Evolutionary conservation across 2,888 invertebrate species (phyloP).

Genomic region (Brachyptera risi): DNA sequence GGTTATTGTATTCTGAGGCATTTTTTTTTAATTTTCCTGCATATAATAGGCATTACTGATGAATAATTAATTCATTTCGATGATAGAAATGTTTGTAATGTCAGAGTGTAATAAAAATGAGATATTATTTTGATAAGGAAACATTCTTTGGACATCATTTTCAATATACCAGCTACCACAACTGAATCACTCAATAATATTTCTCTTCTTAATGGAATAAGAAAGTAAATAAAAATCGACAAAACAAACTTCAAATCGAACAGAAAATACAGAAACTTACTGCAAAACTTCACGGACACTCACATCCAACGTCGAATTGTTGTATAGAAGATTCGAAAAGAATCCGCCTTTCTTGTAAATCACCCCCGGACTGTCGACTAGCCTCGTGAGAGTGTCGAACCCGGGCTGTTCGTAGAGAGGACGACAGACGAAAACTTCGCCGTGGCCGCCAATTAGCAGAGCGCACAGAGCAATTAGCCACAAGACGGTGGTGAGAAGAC

Average conservation of each 20-base stretch:
- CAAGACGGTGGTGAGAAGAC: constrained; percentile 54
- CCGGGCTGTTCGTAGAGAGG: constrained; percentile 64
- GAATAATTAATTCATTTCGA: too few relatives aligned
- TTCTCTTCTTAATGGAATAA: neutral
- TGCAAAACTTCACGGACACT: constrained; percentile 52
- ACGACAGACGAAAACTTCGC: constrained; percentile 66
- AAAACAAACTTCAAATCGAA: too few relatives aligned
- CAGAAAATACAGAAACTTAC: constrained; percentile 41
- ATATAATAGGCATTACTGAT: too few relatives aligned
- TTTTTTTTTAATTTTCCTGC: too few relatives aligned
- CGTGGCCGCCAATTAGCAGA: constrained; percentile 60
- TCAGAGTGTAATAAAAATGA: too few relatives aligned
- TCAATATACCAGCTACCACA: too few relatives aligned
- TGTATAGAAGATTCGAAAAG: constrained; percentile 52
- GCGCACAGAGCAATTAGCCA: constrained; percentile 57
- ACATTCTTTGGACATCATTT: too few relatives aligned
- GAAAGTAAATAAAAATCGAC: neutral
- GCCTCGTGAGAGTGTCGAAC: constrained; percentile 58
- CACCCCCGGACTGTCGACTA: constrained; percentile 64
- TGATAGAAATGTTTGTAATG: too few relatives aligned
- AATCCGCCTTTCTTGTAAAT: constrained; percentile 50
- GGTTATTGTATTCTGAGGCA: too few relatives aligned
- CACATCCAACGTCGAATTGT: constrained; percentile 53
- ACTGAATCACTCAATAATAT: neutral
- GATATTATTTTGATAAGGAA: too few relatives aligned